A percentile compares a stretch with the other conserved stretches of the same genome.
Evolutionary conservation across 2,113 vertebrate genomes (phyloP).

Genomic region (Oryzias curvinotus): DNA sequence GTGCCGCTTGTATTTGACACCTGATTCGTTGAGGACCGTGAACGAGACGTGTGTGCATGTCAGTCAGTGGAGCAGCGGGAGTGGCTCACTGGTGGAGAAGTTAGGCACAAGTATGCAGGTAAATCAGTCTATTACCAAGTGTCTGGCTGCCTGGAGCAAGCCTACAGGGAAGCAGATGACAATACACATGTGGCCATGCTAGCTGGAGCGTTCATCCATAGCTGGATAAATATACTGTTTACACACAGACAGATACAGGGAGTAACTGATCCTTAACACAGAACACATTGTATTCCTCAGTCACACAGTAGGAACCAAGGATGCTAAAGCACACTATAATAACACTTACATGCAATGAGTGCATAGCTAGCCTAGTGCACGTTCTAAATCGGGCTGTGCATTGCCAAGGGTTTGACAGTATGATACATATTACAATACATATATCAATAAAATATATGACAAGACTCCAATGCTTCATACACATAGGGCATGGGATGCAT

Average conservation of each 20-base stretch:
- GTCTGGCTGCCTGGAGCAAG: constrained; percentile 37
- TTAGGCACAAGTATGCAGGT: constrained; percentile 53
- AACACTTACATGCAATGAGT: too few species aligned
- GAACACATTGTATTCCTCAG: neutral
- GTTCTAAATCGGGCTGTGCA: too few species aligned
- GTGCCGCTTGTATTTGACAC: constrained; percentile 48
- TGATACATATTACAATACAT: too few species aligned
- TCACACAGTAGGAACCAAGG: neutral
- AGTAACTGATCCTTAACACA: constrained; percentile 24
- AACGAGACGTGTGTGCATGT: neutral
- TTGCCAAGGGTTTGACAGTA: too few species aligned
- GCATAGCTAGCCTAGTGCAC: too few species aligned
- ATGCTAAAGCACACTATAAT: neutral
- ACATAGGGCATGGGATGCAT: too few species aligned
- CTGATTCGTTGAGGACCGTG: constrained; percentile 37
- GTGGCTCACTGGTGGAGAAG: constrained; percentile 31
- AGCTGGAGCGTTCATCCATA: constrained; percentile 52
- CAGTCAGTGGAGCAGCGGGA: constrained; percentile 29
- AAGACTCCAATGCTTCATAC: too few species aligned
- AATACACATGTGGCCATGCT: constrained; percentile 44
- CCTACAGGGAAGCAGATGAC: constrained; percentile 56
- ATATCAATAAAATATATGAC: too few species aligned
- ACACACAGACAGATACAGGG: constrained; percentile 7
- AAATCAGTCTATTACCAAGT: constrained; percentile 66
- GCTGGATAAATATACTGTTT: constrained; percentile 48